phyloP scores from a whole-genome alignment of 1,140 invertebrate species.

The Zaprionus capensis region DNA sequence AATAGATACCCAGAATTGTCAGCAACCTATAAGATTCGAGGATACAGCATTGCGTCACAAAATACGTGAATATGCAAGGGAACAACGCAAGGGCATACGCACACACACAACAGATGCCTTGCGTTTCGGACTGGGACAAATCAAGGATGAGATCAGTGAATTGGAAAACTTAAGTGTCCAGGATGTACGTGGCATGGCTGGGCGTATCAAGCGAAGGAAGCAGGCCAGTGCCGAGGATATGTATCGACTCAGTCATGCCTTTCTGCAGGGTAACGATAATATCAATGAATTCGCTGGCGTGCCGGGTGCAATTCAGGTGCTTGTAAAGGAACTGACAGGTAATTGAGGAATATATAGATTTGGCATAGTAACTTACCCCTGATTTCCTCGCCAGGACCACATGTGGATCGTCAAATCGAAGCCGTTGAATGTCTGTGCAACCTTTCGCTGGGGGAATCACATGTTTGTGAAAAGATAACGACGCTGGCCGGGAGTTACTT shows the following conservation, averaged over 20 bases:
- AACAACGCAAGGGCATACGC: slow-evolving; percentile 56
- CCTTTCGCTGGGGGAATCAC: slow-evolving; percentile 70
- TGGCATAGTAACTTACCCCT: neutral
- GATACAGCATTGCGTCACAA: slow-evolving; percentile 51
- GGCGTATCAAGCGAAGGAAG: slow-evolving; percentile 75
- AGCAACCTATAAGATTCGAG: neutral
- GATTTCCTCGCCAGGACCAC: slow-evolving; percentile 38
- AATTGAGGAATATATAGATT: neutral
- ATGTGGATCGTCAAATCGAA: slow-evolving; percentile 57
- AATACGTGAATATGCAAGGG: slow-evolving; percentile 58
- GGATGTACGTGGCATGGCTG: slow-evolving; percentile 66
- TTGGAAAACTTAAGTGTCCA: slow-evolving; percentile 65
- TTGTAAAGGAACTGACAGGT: slow-evolving; percentile 79
- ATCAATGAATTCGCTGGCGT: slow-evolving; percentile 64
- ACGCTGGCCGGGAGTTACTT: slow-evolving; percentile 72
- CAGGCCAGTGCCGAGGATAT: slow-evolving; percentile 75
- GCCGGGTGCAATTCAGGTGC: slow-evolving; percentile 68
- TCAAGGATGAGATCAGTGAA: slow-evolving; percentile 60
- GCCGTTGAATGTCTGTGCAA: slow-evolving; percentile 78
- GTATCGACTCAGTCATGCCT: slow-evolving; percentile 70
- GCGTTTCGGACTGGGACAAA: slow-evolving; percentile 73
- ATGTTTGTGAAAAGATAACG: slow-evolving; percentile 74
- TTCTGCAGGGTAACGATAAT: slow-evolving; percentile 66
- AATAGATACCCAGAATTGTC: neutral
- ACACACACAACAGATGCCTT: slow-evolving; percentile 60